Conservation (phyloP, 2,797 vertebrate species). For the Paratrypauchen microcephalus region DNA sequence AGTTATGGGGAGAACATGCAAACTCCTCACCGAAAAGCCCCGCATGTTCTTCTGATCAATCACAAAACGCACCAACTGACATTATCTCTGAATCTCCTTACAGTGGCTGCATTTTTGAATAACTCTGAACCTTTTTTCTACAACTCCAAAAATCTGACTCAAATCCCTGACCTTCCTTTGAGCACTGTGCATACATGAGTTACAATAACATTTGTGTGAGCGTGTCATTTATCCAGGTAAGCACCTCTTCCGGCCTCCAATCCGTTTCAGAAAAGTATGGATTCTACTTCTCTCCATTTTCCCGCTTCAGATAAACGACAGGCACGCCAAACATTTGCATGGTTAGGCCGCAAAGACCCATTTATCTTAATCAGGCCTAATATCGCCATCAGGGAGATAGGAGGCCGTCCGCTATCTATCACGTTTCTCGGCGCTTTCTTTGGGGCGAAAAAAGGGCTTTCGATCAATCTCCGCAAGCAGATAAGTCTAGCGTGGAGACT, state of each 20-base stretch:
- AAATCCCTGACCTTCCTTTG: constrained; percentile 10
- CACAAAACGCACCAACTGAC: too few species aligned
- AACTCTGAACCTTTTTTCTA: neutral
- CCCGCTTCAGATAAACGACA: constrained; percentile 55
- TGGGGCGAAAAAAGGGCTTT: constrained; percentile 58
- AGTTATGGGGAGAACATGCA: too few species aligned
- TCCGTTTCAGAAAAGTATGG: constrained; percentile 32
- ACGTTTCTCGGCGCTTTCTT: constrained; percentile 57
- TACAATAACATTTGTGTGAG: constrained; percentile 24
- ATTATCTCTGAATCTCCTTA: too few species aligned
- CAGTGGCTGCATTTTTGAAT: too few species aligned
- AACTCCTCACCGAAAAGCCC: too few species aligned
- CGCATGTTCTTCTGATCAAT: too few species aligned
- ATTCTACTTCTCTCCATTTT: constrained; percentile 37
- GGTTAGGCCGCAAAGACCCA: constrained; percentile 56
- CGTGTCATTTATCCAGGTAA: constrained; percentile 34
- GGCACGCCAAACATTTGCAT: constrained; percentile 61
- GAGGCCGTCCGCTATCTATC: constrained; percentile 64
- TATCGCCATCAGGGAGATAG: constrained; percentile 68
- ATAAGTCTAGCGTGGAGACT: constrained; percentile 63
- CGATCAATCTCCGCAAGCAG: constrained; percentile 69
- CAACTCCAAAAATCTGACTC: neutral
- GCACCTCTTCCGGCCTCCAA: constrained; percentile 31
- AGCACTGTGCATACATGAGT: constrained; percentile 14
- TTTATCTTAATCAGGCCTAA: constrained; percentile 75